Conservation (phyloP, 2,113 vertebrate species). For the Istiophorus platypterus region DNA sequence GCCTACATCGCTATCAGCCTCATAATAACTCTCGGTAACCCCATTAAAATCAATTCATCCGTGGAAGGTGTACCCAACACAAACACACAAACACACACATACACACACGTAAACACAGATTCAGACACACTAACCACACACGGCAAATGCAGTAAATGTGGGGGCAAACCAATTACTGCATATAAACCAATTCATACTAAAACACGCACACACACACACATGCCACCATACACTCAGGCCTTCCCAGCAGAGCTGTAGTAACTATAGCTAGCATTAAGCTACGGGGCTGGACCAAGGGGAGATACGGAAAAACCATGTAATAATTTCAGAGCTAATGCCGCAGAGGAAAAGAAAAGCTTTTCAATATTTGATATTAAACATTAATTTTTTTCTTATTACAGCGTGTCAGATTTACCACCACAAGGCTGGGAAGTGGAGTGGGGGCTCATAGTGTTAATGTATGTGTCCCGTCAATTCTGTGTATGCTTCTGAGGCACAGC, state of each 20-base stretch:
- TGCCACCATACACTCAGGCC: background rate
- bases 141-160: conserved; percentile 39
- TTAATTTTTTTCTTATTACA: conserved; percentile 21
- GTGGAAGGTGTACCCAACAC: conserved; percentile 23
- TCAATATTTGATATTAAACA: conserved; percentile 42
- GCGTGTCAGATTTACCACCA: conserved; percentile 31
- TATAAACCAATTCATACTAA: conserved; percentile 28
- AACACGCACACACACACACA: conserved; percentile 17
- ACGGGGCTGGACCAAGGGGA: conserved; percentile 33
- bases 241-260: conserved; percentile 39
- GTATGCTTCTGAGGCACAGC: background rate
- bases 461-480: background rate
- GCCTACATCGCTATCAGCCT: conserved; percentile 18
- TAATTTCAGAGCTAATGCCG: conserved; percentile 31
- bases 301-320: conserved; percentile 22
- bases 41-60: conserved; percentile 61
- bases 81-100: background rate
- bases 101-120: background rate
- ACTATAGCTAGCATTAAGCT: conserved; percentile 30
- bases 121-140: conserved; percentile 23
- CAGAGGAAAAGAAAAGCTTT: conserved; percentile 30
- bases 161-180: conserved; percentile 64
- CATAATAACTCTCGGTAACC: conserved; percentile 44
- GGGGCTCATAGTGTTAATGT: background rate
- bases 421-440: background rate